These are phyloP conservation scores for Thunnus thynnus DNA, from an alignment of 2,113 vertebrate genomes.

Conservation along the genomic window DNA sequence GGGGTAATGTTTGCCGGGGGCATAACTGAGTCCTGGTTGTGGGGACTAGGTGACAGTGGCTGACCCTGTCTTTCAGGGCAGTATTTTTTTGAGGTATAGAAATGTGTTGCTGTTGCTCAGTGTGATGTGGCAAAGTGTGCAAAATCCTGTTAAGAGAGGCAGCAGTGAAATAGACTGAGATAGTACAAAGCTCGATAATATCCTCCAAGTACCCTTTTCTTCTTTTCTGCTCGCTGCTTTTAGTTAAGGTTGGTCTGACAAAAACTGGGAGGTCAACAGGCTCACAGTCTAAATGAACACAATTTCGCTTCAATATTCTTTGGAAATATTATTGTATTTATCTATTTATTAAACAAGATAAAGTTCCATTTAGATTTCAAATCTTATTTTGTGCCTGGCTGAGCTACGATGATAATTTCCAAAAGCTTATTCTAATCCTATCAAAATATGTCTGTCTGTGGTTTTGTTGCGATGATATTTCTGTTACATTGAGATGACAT, in stretches of 20 bases:
- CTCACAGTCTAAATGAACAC: too few relatives aligned
- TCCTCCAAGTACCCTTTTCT: background rate
- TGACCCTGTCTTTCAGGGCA: background rate
- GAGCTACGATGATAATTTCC: background rate
- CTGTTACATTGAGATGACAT: conserved; percentile 13
- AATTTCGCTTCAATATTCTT: too few relatives aligned
- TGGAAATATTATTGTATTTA: background rate
- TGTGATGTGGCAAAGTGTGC: conserved; percentile 6
- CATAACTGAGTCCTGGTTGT: conserved; percentile 17
- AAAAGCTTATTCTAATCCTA: background rate
- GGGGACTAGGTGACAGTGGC: background rate
- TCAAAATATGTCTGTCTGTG: conserved; percentile 15
- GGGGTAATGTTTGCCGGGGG: conserved; percentile 15
- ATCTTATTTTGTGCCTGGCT: background rate
- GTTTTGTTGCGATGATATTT: conserved; percentile 20
- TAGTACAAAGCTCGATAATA: background rate
- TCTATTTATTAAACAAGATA: background rate
- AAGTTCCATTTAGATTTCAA: background rate
- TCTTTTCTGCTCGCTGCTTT: background rate
- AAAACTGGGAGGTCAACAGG: background rate
- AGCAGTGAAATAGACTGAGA: background rate
- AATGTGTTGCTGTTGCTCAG: conserved; percentile 18
- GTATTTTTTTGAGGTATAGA: background rate
- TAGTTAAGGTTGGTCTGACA: background rate
- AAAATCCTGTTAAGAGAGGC: conserved; percentile 3